phyloP scores from a whole-genome alignment of 2,113 vertebrate species.

The Misgurnus anguillicaudatus region DNA sequence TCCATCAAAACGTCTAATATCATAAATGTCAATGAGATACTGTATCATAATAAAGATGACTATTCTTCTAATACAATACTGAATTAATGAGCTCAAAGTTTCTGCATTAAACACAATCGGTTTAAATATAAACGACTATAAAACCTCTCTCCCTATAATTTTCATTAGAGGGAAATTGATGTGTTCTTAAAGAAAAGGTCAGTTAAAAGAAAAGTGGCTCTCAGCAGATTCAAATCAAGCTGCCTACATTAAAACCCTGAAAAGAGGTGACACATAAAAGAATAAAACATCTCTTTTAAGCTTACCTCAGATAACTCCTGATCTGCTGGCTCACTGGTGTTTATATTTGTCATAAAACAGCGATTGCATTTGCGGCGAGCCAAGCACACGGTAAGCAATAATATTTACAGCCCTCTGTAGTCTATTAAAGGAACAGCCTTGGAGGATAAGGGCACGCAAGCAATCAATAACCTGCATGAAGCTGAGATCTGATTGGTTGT shows the following conservation, averaged over 20 bases:
- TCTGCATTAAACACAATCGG: not conserved
- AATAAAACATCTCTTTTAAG: slow-evolving; percentile 10
- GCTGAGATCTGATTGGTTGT: slow-evolving; percentile 28
- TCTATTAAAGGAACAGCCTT: slow-evolving; percentile 41
- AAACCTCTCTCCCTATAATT: not conserved
- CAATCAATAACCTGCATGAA: slow-evolving; percentile 39
- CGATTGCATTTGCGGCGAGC: slow-evolving; percentile 26
- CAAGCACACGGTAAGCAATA: slow-evolving; percentile 34
- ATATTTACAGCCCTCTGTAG: slow-evolving; percentile 44
- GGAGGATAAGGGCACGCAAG: slow-evolving; percentile 37
- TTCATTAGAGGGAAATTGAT: not conserved
- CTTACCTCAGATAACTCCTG: slow-evolving; percentile 32
- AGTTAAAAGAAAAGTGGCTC: not conserved
- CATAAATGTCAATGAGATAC: not conserved
- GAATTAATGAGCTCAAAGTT: not conserved
- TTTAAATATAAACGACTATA: not conserved
- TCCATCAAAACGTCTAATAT: not conserved
- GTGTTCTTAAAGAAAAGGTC: not conserved
- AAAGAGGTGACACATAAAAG: not conserved
- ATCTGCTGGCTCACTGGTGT: slow-evolving; percentile 34
- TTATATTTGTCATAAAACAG: slow-evolving; percentile 40
- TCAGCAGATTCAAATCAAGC: slow-evolving; percentile 11
- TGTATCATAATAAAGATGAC: not conserved
- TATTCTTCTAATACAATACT: not conserved
- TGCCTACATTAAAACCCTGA: not conserved